Evolutionary conservation across 2,888 invertebrate genomes (phyloP), one percentile per base, ranked within the genome.

Genomic region (Drosophila nigricruria): DNA sequence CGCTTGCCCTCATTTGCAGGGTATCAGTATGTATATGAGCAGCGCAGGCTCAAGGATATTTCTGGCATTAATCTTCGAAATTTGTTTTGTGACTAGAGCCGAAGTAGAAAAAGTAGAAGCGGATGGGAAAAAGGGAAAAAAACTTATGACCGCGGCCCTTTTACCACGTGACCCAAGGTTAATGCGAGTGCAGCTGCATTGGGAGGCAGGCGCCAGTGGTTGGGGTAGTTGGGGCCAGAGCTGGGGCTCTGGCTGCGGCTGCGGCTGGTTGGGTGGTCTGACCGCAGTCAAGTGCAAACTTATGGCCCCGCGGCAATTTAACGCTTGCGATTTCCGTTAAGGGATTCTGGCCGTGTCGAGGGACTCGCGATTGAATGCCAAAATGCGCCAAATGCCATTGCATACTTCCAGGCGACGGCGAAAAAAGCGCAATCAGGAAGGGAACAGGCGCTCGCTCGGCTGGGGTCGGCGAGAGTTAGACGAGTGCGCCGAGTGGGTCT

Each of bases 311-410:
- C 84, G 82, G 81, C 84, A 84, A 84, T 84, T 84, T 84, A 84
- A 84, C 88, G 84, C 88, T 88, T 73, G 77, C 88, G 88, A 84
- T 81, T 84, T 79, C 70, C 63, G 88, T 61, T 74, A 81, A 79
- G 83, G 86, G 81, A 82, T 86, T 82, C 32, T 80, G 68, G 54
- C 59, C 45, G 65, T 49, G 65, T 67, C 65, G 63, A 52, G 80
- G 74, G 65, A 73, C 73, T 67, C 36, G 73, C 84, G 81, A 83
- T 83, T 83, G 83, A 83, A 87, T 83, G 83, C 87, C 84, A 77
- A 78, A 83, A 84, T 84, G 84, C 84, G 81, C 87, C 66, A 77
- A 78, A 77, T 73, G 65, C 77, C 70, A 71, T 61, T 62, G 82
- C 78, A 70, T 79, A 70, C 69, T 67, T 69, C 18, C 72, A 63